Evolutionary conservation across 2,888 invertebrate species (phyloP).

Genomic region (Hemistola chrysoprasaria): DNA sequence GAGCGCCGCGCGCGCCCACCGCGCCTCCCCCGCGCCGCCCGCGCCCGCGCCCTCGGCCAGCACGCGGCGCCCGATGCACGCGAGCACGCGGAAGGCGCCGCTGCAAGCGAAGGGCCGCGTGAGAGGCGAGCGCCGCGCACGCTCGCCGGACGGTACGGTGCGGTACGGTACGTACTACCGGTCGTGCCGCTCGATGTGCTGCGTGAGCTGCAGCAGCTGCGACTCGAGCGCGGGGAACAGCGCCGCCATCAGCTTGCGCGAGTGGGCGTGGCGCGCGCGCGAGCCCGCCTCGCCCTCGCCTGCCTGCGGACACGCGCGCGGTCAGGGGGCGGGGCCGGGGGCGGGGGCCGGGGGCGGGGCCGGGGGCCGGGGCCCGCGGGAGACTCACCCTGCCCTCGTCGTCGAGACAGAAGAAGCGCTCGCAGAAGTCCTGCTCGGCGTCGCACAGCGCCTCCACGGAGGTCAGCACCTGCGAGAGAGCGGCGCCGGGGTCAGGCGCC

Average conservation of each 20-base stretch:
- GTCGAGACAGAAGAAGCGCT: slow-evolving; percentile 94
- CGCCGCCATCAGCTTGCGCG: slow-evolving; percentile 92
- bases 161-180: slow-evolving; percentile 89
- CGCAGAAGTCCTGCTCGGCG: slow-evolving; percentile 97
- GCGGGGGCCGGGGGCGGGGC: too few relatives aligned
- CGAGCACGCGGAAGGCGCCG: slow-evolving; percentile 96
- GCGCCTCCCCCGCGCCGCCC: slow-evolving; percentile 54
- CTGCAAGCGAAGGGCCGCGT: slow-evolving; percentile 80
- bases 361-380: not conserved
- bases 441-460: slow-evolving; percentile 95
- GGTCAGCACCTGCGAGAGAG: slow-evolving; percentile 85
- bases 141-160: slow-evolving; percentile 92
- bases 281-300: slow-evolving; percentile 38
- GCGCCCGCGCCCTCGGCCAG: slow-evolving; percentile 91
- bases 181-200: slow-evolving; percentile 93
- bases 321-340: too few relatives aligned
- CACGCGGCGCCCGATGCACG: slow-evolving; percentile 95
- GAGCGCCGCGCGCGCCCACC: slow-evolving; percentile 60
- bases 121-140: slow-evolving; percentile 4
- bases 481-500: slow-evolving; percentile 84
- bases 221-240: slow-evolving; percentile 94
- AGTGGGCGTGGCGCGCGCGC: slow-evolving; percentile 73
- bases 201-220: slow-evolving; percentile 93
- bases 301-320: slow-evolving; percentile 41
- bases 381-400: slow-evolving; percentile 61